Evolutionary conservation across 2,797 vertebrate genomes (phyloP).

Genomic region (Typhlichthys eigenmanni): DNA sequence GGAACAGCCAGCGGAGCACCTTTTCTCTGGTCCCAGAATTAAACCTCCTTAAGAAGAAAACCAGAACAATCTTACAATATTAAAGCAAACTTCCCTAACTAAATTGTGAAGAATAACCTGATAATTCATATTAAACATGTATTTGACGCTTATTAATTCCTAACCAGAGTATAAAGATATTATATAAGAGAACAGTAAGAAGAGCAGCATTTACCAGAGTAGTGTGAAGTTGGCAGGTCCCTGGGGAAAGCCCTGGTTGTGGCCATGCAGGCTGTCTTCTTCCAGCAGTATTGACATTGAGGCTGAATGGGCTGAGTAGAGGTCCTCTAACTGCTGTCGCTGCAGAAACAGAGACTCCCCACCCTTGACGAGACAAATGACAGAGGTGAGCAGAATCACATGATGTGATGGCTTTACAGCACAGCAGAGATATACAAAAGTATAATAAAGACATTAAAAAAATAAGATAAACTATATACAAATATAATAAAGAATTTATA

Average conservation of each 20-base stretch:
- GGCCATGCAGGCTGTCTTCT: slow-evolving; percentile 45
- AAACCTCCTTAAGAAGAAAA: slow-evolving; percentile 66
- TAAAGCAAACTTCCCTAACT: neutral
- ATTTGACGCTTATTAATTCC: no score
- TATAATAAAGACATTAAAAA: no score
- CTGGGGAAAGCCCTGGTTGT: slow-evolving; percentile 59
- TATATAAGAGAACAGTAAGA: neutral
- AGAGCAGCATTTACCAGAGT: slow-evolving; percentile 65
- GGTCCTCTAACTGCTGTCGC: slow-evolving; percentile 76
- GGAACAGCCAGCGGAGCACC: slow-evolving; percentile 77
- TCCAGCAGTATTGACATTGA: slow-evolving; percentile 74
- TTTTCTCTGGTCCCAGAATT: slow-evolving; percentile 70
- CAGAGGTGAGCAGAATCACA: neutral
- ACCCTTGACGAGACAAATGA: slow-evolving; percentile 47
- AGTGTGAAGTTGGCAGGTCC: slow-evolving; percentile 79
- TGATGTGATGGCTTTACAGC: neutral
- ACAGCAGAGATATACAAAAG: neutral
- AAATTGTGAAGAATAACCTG: neutral
- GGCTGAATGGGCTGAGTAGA: slow-evolving; percentile 70
- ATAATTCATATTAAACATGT: neutral
- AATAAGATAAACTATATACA: no score
- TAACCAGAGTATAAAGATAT: neutral
- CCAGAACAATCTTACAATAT: neutral
- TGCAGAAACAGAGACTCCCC: slow-evolving; percentile 71
- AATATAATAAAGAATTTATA: no score